Evolutionary conservation across 2,797 vertebrate genomes (phyloP).

Genomic region (Typhlichthys subterraneus): DNA sequence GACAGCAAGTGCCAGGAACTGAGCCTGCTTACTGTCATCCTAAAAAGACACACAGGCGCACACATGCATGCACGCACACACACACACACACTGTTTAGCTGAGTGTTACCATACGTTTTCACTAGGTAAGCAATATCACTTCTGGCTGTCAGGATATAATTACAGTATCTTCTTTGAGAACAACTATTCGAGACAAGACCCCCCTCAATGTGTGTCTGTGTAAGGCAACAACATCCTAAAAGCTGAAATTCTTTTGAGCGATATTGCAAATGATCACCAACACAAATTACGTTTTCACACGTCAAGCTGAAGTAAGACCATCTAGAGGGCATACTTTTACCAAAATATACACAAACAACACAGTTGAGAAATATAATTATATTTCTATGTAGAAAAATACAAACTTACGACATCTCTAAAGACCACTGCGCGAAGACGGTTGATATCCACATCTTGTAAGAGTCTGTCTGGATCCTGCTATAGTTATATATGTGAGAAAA

Average conservation of each 20-base stretch:
- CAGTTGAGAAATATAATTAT: neutral
- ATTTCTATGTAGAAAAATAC: neutral
- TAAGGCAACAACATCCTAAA: too few species aligned
- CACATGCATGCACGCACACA: constrained; percentile 18
- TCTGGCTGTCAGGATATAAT: too few species aligned
- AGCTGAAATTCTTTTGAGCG: too few species aligned
- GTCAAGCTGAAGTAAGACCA: too few species aligned
- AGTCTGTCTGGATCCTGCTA: constrained; percentile 95
- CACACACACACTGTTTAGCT: neutral
- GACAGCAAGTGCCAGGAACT: constrained; percentile 96
- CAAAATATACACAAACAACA: neutral
- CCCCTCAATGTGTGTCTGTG: too few species aligned
- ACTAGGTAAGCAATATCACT: too few species aligned
- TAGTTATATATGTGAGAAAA: constrained; percentile 51
- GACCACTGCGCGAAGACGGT: constrained; percentile 95
- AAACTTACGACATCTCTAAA: constrained; percentile 97
- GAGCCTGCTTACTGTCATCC: constrained; percentile 98
- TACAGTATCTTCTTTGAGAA: too few species aligned
- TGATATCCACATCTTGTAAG: constrained; percentile 98
- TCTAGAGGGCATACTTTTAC: too few species aligned
- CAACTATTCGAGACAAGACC: too few species aligned
- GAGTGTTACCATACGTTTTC: neutral
- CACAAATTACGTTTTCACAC: too few species aligned
- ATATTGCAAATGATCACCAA: too few species aligned
- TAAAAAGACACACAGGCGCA: constrained; percentile 56